Conservation (phyloP, 2,888 invertebrate species). For the Sinohyriopsis cumingii region DNA sequence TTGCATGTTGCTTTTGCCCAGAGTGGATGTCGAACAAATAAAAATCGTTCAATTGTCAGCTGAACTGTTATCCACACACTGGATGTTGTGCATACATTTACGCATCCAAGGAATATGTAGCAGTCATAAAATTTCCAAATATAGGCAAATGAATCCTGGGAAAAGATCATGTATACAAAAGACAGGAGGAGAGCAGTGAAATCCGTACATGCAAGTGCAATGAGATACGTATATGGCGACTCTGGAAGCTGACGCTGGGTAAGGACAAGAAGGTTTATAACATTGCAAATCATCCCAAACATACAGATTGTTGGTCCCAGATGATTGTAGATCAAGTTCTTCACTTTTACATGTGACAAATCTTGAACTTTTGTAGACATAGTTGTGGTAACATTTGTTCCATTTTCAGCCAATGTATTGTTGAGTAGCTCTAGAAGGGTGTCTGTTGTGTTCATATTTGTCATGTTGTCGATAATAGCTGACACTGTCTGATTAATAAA, state of each 20-base stretch:
- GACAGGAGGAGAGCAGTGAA: constrained; percentile 58
- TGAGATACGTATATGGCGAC: constrained; percentile 68
- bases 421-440: constrained; percentile 4
- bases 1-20: constrained; percentile 64
- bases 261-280: constrained; percentile 63
- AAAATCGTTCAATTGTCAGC: constrained; percentile 65
- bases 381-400: constrained; percentile 9
- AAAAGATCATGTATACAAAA: constrained; percentile 51
- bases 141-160: constrained; percentile 39
- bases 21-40: constrained; percentile 62
- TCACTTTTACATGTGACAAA: constrained; percentile 13
- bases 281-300: constrained; percentile 65
- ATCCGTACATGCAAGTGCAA: constrained; percentile 63
- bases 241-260: constrained; percentile 61
- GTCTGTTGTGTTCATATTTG: not conserved
- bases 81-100: constrained; percentile 62
- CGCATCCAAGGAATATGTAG: constrained; percentile 57
- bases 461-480: constrained; percentile 1
- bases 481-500: too few relatives aligned
- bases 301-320: constrained; percentile 59
- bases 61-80: constrained; percentile 64
- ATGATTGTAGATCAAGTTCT: constrained; percentile 47
- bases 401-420: constrained; percentile 2
- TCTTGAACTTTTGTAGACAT: constrained; percentile 4
- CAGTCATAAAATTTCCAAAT: constrained; percentile 56